These are phyloP conservation scores for Patiria miniata DNA, from an alignment of 35 echinoderm and acorn worm genomes.

Conservation along the genomic window DNA sequence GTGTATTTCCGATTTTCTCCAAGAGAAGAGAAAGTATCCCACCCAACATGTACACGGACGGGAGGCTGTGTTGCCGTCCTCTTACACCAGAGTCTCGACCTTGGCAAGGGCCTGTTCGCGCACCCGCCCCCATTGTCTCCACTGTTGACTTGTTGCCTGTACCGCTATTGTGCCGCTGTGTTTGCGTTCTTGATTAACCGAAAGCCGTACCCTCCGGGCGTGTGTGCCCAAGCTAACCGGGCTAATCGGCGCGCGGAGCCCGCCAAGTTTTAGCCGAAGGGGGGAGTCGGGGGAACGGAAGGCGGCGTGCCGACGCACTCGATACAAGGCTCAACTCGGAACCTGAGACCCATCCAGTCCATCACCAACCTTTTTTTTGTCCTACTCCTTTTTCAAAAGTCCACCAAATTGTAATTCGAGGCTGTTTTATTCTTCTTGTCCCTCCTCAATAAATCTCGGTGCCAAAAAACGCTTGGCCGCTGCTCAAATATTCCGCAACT, in stretches of 20 bases:
- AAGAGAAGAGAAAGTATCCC: no score
- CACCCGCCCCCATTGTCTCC: slow-evolving; percentile 21
- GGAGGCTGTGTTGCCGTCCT: no score
- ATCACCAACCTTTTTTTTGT: slow-evolving; percentile 1
- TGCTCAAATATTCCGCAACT: no score
- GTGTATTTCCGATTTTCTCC: no score
- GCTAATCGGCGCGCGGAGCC: background rate
- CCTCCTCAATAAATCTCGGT: no score
- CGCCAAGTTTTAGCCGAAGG: background rate
- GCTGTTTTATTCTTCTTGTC: background rate
- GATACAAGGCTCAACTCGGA: background rate
- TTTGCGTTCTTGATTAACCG: slow-evolving; percentile 7
- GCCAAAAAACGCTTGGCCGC: no score
- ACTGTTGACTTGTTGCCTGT: slow-evolving; percentile 24
- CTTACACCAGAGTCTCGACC: no score
- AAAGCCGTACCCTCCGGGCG: background rate
- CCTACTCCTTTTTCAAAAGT: background rate
- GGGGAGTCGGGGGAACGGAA: background rate
- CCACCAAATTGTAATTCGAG: slow-evolving; percentile 3
- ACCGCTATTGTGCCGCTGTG: background rate
- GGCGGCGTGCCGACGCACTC: slow-evolving; percentile 20
- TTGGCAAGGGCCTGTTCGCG: background rate
- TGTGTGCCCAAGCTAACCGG: background rate
- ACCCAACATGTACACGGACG: no score
- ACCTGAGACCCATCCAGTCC: background rate